Evolutionary conservation across 2,888 invertebrate genomes (phyloP).

Genomic region (Eupithecia subumbrata): DNA sequence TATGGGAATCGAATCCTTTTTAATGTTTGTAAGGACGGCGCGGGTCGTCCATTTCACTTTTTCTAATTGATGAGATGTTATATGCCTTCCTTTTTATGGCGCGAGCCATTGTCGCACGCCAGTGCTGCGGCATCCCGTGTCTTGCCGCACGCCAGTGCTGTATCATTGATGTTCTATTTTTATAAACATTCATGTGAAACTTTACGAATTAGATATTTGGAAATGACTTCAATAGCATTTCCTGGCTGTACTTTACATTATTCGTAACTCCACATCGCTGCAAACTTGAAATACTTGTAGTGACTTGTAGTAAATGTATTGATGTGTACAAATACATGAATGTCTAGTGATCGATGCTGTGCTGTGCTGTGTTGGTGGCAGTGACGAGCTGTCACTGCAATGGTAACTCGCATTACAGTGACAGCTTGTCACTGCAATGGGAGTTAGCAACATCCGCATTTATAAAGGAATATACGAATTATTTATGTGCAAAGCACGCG

Average conservation of each 20-base stretch:
- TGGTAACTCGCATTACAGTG: no score
- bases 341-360: constrained; percentile 24
- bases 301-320: constrained; percentile 10
- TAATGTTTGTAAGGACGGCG: constrained; percentile 30
- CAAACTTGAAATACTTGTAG: neutral
- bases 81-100: constrained; percentile 26
- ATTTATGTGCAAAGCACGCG: constrained; percentile 27
- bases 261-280: constrained; percentile 28
- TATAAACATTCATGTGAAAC: constrained; percentile 42
- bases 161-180: constrained; percentile 38
- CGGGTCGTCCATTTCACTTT: constrained; percentile 34
- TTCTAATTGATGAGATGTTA: constrained; percentile 33
- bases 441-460: constrained; percentile 37
- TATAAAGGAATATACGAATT: constrained; percentile 34
- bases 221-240: constrained; percentile 41
- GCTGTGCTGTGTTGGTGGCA: neutral
- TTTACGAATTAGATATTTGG: constrained; percentile 45
- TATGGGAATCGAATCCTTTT: constrained; percentile 27
- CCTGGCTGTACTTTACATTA: constrained; percentile 23
- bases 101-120: constrained; percentile 27
- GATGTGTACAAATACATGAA: constrained; percentile 25
- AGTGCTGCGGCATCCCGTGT: constrained; percentile 9
- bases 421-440: neutral
- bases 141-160: constrained; percentile 11
- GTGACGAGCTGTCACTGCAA: neutral